Conservation (phyloP, 2,113 vertebrate species). For the Parus major region DNA sequence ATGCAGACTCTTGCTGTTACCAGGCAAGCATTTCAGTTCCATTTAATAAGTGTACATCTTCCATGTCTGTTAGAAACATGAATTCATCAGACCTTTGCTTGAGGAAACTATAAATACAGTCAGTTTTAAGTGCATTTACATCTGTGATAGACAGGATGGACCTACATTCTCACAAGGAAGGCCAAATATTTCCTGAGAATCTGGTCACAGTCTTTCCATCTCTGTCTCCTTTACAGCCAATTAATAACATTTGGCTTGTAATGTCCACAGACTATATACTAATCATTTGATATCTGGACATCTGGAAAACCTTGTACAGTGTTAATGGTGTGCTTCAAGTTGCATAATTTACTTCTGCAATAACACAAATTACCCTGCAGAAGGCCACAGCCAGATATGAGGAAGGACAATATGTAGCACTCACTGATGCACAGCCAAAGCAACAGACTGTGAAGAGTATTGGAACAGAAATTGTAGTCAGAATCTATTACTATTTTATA, state of each 20-base stretch:
- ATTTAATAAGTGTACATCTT: not conserved
- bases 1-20: not conserved
- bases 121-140: not conserved
- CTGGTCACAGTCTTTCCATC: not conserved
- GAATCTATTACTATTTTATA: not conserved
- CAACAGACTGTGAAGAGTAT: not conserved
- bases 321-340: slow-evolving; percentile 10
- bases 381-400: not conserved
- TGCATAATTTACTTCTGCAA: not conserved
- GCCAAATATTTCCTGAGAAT: not conserved
- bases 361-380: slow-evolving; percentile 14
- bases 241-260: slow-evolving; percentile 12
- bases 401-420: not conserved
- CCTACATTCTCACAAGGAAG: not conserved
- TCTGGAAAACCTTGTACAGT: slow-evolving; percentile 18
- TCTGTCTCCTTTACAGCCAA: not conserved
- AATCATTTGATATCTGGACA: slow-evolving; percentile 29
- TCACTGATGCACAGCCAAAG: not conserved
- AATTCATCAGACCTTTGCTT: not conserved
- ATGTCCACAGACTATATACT: not conserved
- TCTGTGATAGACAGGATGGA: not conserved
- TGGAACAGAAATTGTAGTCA: not conserved
- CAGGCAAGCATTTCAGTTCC: not conserved
- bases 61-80: not conserved
- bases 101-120: not conserved